Evolutionary conservation across 2,113 vertebrate genomes (phyloP).

Genomic region (Loxodonta africana): DNA sequence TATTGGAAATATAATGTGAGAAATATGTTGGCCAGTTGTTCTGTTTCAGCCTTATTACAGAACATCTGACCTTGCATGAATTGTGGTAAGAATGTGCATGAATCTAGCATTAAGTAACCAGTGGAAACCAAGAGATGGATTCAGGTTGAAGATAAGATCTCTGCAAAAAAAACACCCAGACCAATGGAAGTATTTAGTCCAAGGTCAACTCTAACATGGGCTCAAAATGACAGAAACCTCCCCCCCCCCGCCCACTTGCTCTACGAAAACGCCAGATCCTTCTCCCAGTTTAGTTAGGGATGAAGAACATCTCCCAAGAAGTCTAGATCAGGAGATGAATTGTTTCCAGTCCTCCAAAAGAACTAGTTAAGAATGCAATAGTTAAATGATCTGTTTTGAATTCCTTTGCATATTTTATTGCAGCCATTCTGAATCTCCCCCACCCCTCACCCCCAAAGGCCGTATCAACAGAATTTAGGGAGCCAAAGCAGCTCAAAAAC

Average conservation of each 20-base stretch:
- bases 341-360: conserved; percentile 14
- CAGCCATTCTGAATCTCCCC: conserved; percentile 44
- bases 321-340: conserved; percentile 56
- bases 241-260: background rate
- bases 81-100: background rate
- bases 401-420: conserved; percentile 62
- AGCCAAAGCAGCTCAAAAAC: conserved; percentile 67
- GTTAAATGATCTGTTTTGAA: conserved; percentile 56
- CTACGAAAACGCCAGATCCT: background rate
- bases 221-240: background rate
- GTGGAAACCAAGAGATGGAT: background rate
- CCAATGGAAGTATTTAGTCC: background rate
- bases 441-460: background rate
- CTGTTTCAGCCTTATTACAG: conserved; percentile 1
- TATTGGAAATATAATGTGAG: background rate
- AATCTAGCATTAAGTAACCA: background rate
- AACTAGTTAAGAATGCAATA: conserved; percentile 60
- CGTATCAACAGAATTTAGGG: conserved; percentile 30
- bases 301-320: conserved; percentile 54
- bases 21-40: background rate
- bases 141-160: background rate
- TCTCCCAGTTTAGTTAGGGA: background rate
- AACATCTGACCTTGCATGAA: conserved; percentile 21
- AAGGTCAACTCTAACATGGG: background rate
- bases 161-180: background rate